A percentile compares a stretch with the other conserved stretches of the same genome.
Conservation (phyloP, 2,113 vertebrate species). For the Paradoxurus hermaphroditus region DNA sequence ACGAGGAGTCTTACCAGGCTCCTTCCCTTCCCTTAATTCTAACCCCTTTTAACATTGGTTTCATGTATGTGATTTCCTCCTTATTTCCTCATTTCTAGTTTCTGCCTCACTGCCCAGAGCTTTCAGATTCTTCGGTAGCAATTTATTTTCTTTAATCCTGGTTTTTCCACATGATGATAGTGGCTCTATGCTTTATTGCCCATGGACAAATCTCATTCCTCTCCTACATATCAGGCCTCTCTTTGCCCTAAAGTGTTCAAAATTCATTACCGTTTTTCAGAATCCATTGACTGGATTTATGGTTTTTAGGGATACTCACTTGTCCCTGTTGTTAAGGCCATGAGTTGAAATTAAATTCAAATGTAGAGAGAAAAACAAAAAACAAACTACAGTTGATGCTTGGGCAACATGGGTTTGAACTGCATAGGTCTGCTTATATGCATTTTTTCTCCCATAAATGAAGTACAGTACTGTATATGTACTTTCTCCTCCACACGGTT, state of each 20-base stretch:
- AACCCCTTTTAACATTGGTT: not conserved
- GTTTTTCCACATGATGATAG: slow-evolving; percentile 41
- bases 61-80: not conserved
- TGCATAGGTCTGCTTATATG: not conserved
- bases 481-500: not conserved
- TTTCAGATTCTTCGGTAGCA: slow-evolving; percentile 42
- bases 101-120: slow-evolving; percentile 52
- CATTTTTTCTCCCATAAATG: not conserved
- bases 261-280: slow-evolving; percentile 33
- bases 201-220: slow-evolving; percentile 36
- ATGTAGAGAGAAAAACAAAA: not conserved
- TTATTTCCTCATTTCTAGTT: slow-evolving; percentile 53
- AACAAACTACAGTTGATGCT: not conserved
- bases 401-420: too few species aligned
- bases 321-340: not conserved
- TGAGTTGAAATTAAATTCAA: slow-evolving; percentile 39
- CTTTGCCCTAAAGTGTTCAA: slow-evolving; percentile 24
- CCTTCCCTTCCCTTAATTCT: not conserved
- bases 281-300: slow-evolving; percentile 38
- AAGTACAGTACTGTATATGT: not conserved
- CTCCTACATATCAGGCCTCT: not conserved
- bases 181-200: slow-evolving; percentile 50
- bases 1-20: not conserved
- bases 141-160: slow-evolving; percentile 60
- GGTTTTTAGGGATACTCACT: slow-evolving; percentile 43